Base-by-base conservation (phyloP, 1,140 invertebrate species). In the Xylocopa sonorina region DNA sequence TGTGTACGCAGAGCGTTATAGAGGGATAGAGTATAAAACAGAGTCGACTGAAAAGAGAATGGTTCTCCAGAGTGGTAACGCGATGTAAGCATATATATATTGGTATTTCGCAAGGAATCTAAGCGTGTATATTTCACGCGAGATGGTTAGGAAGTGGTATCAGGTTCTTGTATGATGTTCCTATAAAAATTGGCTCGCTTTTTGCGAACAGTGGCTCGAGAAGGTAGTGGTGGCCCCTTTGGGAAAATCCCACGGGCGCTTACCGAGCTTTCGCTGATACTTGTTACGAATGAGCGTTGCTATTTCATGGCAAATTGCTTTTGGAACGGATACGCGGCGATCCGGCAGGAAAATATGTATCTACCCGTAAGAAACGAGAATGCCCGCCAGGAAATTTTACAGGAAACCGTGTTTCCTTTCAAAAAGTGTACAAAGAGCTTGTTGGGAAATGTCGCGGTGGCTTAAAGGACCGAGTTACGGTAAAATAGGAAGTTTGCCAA, bases 21-120 rank as follows among this genome's bases (percentile, higher is more conserved):
- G 29, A 9, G 3, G 55, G 41, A 43, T 43, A 16, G 38, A 63
- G 41, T 68, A 53, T 53, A 18, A 46, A 46, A 1, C 12, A 43
- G 41, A 0, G 9, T 43, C 10, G 6, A 32, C 12, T 38, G 50
- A 38, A 38, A 38, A 24, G 29, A 51, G 50, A 68, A 68, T 53
- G 29, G 29, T 38, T 53, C 32, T 53, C 24, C 34, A n/a, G 21
- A 34, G 5, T 32, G n/a, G 16, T 21, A 69, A 57, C 34, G 46
- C 24, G 32, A n/a, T 10, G 43, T 46, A n/a, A 27, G 50, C n/a
- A 68, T 48, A 68, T n/a, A 68, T 48, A 68, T 68, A 68, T 53
- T 38, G 32, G 48, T 68, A 68, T 68, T 69, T 55, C 51, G 10
- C 50, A 21, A 27, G 14, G 6, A 72, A 71, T 58, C 51, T 16